These are phyloP conservation scores for Drosophila trichaetosa DNA, from an alignment of 2,888 invertebrate genomes.

Conservation along the genomic window DNA sequence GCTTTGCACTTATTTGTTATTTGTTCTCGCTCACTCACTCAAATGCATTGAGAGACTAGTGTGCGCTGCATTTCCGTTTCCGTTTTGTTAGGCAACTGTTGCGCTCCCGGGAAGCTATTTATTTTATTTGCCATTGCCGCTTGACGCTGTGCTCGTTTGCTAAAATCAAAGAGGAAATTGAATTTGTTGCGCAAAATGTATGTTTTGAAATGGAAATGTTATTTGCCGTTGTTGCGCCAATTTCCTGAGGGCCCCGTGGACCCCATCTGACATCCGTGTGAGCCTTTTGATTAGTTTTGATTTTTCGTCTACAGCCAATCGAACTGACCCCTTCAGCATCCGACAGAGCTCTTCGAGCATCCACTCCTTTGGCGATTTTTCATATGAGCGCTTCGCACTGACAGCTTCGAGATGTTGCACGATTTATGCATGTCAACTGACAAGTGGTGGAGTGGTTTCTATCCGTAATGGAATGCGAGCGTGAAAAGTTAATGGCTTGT, in stretches of 20 bases:
- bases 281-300: constrained; percentile 69
- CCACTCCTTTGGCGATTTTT: constrained; percentile 61
- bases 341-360: constrained; percentile 14
- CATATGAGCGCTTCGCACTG: constrained; percentile 54
- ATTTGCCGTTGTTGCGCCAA: constrained; percentile 73
- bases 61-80: constrained; percentile 73
- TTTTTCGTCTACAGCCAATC: constrained; percentile 50
- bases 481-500: constrained; percentile 71
- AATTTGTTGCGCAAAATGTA: constrained; percentile 78
- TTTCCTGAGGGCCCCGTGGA: constrained; percentile 61
- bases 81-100: constrained; percentile 79
- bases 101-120: constrained; percentile 77
- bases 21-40: constrained; percentile 65
- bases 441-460: constrained; percentile 41
- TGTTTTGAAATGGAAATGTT: constrained; percentile 77
- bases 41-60: constrained; percentile 11
- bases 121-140: constrained; percentile 71
- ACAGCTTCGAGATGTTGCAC: constrained; percentile 50
- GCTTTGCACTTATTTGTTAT: constrained; percentile 80
- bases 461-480: neutral
- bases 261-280: constrained; percentile 53
- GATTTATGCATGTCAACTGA: constrained; percentile 74
- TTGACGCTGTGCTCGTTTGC: constrained; percentile 66
- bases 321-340: constrained; percentile 43
- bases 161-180: constrained; percentile 80